These are phyloP conservation scores for Erethizon dorsatum DNA, from an alignment of 2,797 vertebrate species.

Conservation along the genomic window DNA sequence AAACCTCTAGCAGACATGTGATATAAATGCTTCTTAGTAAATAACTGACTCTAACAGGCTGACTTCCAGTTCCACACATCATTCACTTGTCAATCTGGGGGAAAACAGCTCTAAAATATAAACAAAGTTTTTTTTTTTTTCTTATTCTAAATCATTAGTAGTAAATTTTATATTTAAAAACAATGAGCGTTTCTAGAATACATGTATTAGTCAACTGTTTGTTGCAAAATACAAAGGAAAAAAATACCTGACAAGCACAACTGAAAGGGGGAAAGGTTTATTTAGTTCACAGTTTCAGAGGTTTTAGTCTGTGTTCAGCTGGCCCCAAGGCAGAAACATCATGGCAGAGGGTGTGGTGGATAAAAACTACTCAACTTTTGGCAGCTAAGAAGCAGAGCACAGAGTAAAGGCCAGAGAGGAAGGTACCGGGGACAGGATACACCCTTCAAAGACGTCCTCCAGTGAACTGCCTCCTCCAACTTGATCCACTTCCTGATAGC, in stretches of 20 bases:
- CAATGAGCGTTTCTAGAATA: not conserved
- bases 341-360: not conserved
- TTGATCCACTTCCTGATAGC: not conserved
- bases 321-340: not conserved
- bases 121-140: not conserved
- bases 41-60: slow-evolving; percentile 18
- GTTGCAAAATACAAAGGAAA: not conserved
- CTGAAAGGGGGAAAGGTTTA: not conserved
- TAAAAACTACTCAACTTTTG: not conserved
- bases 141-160: not conserved
- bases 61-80: not conserved
- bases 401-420: not conserved
- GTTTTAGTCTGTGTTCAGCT: not conserved
- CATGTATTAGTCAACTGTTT: not conserved
- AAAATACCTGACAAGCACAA: not conserved
- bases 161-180: not conserved
- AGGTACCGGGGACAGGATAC: not conserved
- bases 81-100: not conserved
- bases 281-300: not conserved
- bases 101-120: not conserved
- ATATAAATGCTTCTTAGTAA: slow-evolving; percentile 35
- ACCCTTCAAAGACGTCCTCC: not conserved
- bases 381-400: not conserved
- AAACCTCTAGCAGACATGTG: not conserved
- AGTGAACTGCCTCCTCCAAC: not conserved